Conservation (phyloP, 2,797 vertebrate genomes). For the Cheracebus regulus region DNA sequence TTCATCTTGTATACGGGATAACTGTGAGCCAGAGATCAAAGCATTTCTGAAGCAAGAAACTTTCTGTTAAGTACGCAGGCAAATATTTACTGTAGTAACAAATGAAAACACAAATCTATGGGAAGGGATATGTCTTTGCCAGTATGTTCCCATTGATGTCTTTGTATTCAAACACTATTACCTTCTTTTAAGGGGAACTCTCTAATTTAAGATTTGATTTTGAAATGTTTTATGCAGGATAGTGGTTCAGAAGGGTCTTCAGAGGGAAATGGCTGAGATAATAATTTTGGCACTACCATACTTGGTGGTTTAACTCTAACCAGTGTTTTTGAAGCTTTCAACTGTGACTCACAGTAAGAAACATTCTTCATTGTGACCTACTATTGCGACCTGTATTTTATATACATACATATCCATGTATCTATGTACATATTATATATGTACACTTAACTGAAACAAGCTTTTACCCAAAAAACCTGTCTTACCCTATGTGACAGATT, state of each 20-base stretch:
- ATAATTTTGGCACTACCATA: background rate
- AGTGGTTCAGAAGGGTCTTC: background rate
- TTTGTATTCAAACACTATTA: background rate
- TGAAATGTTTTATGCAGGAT: background rate
- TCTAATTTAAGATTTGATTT: background rate
- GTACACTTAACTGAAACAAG: background rate
- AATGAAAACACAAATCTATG: background rate
- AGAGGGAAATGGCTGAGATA: background rate
- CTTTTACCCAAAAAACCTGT: background rate
- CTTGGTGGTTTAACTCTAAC: background rate
- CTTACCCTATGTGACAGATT: background rate
- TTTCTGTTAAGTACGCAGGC: background rate
- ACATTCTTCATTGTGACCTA: background rate
- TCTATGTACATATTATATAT: background rate
- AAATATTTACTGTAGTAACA: background rate
- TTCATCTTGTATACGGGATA: background rate
- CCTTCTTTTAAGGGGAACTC: background rate
- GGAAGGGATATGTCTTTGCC: background rate
- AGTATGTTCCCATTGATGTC: background rate
- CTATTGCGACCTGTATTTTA: background rate
- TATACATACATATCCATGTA: too few species aligned
- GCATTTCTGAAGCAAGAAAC: background rate
- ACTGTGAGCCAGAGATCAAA: background rate
- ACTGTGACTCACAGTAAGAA: background rate
- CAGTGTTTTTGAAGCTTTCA: background rate